Conservation (phyloP, 2,888 invertebrate species). For the Nasonia oneida region DNA sequence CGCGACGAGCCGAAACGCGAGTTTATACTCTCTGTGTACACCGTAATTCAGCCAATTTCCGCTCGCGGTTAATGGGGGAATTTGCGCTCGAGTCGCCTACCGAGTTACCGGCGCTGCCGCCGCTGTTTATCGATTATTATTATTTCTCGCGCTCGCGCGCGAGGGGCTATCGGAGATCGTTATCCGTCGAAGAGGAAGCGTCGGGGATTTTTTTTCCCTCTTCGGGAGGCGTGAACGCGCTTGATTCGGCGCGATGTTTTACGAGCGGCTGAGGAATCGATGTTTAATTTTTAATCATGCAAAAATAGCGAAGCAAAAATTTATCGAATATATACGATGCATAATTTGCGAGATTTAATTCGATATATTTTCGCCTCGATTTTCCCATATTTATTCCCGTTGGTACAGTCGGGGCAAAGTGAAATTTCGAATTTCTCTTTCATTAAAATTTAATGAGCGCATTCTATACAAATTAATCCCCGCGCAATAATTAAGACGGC, state of each 20-base stretch:
- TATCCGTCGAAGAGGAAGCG: not conserved
- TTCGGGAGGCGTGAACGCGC: no score
- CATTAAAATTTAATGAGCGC: not conserved
- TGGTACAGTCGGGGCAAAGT: not conserved
- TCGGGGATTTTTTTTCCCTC: no score
- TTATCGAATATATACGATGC: no score
- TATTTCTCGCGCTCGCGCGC: not conserved
- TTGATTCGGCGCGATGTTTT: no score
- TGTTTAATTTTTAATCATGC: no score
- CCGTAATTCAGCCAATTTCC: conserved; percentile 59
- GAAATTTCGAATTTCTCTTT: not conserved
- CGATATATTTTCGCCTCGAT: not conserved
- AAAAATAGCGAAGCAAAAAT: no score
- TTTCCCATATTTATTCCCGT: not conserved
- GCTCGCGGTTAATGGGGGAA: conserved; percentile 28
- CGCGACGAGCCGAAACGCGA: conserved; percentile 27
- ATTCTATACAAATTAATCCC: not conserved
- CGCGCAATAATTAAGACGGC: not conserved
- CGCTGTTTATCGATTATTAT: conserved; percentile 19
- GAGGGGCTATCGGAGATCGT: not conserved
- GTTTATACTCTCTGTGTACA: conserved; percentile 9
- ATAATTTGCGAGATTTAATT: not conserved
- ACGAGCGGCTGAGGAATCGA: no score
- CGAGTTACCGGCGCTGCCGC: conserved; percentile 21
- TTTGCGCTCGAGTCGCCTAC: conserved; percentile 24